A percentile compares a stretch with the other conserved stretches of the same genome.
Conservation (phyloP, 1,140 invertebrate genomes). For the Littorina saxatilis region DNA sequence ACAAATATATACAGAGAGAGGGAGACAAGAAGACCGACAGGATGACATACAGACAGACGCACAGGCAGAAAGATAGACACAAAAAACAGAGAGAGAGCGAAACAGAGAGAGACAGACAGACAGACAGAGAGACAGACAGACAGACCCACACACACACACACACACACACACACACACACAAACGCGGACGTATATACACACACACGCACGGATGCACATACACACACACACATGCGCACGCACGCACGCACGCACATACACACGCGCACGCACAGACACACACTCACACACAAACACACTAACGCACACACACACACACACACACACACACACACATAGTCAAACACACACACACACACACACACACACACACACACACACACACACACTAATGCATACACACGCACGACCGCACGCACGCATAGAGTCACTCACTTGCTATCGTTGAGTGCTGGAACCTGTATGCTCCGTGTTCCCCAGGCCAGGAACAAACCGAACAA, state of each 20-base stretch:
- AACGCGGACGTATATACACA: too few species aligned
- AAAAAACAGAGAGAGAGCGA: too few species aligned
- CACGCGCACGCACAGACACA: too few species aligned
- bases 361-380: not conserved
- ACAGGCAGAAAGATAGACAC: too few species aligned
- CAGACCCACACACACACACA: too few species aligned
- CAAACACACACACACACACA: not conserved
- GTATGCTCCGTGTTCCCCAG: conserved; percentile 57
- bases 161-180: too few species aligned
- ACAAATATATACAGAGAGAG: not conserved
- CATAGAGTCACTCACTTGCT: conserved; percentile 21
- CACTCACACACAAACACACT: too few species aligned
- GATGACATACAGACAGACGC: not conserved
- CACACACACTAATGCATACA: too few species aligned
- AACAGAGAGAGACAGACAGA: not conserved
- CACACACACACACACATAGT: too few species aligned
- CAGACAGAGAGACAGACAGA: not conserved
- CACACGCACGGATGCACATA: too few species aligned
- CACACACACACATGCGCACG: not conserved
- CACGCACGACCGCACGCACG: not conserved
- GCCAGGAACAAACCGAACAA: conserved; percentile 81
- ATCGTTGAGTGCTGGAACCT: conserved; percentile 63
- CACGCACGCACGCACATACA: not conserved
- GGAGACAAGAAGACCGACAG: not conserved
- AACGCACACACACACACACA: too few species aligned